Base-by-base conservation (phyloP, 1,140 invertebrate genomes). In the Zaprionus tsacasi region DNA sequence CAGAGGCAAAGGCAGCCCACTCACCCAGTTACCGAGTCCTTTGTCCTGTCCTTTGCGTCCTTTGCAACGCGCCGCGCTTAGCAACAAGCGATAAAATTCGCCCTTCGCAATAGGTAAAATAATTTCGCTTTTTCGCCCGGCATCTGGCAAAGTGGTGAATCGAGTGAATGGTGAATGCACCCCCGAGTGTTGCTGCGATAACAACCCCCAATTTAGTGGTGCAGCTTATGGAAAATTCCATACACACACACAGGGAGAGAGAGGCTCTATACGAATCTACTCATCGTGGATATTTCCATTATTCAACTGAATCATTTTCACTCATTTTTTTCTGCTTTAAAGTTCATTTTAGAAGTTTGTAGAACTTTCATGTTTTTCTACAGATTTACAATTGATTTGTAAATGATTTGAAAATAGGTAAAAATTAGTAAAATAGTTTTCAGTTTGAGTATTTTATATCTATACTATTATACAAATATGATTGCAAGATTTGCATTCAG, bases 1-100 rank as follows among this genome's bases (percentile, higher is more conserved):
- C 45, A 13, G 45, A 38, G 50, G 50, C 6, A 50, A 5, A 15
- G 78, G 69, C 82, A 88, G 72, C 83, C 83, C 85, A 87, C 85
- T 87, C 83, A 87, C 83, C 83, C 83, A 87, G 83, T 87, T 87
- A 87, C 71, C 71, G 83, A 88, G 82, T 72, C 63, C 50, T 64
- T 70, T 59, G 35, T 75, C 48, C 35, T 64, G 76, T 79, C 63
- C 70, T 79, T 15, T 55, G 45, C 54, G 76, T 63, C 72, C 60
- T 80, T 81, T 68, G 66, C 52, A 63, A 72, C 25, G n/a, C n/a
- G 30, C 38, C 38, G 66, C 78, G 80, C 83, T 56, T 88, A 59
- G 83, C 85, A 88, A 88, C 83, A 88, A 87, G 80, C 83, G 70
- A 83, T 81, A 71, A 87, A 87, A 80, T 83, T 76, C 67, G 67